Percentiles rank a stretch among this genome's conserved stretches.
phyloP scores from a whole-genome alignment of 2,888 invertebrate genomes.

The Ashinkailepas kermadecensis region DNA sequence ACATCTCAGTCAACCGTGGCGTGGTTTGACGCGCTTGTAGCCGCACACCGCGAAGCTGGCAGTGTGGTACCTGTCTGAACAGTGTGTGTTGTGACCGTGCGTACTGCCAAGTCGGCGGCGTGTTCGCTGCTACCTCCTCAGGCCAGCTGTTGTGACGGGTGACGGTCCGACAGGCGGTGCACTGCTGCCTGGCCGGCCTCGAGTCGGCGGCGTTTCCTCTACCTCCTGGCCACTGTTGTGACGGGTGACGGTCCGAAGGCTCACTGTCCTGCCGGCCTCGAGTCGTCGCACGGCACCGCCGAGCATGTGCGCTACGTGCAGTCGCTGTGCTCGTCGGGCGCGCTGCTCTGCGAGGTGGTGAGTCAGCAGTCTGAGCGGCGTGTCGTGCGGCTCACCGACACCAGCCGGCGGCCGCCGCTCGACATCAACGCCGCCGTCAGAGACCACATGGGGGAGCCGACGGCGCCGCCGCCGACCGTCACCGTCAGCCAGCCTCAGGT shows the following conservation, averaged over 20 bases:
- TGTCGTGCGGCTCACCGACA: background rate
- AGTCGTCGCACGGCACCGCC: background rate
- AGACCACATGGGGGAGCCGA: background rate
- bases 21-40: no score
- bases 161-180: background rate
- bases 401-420: background rate
- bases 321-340: background rate
- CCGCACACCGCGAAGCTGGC: no score
- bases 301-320: background rate
- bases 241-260: no score
- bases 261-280: no score
- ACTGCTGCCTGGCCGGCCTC: background rate
- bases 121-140: no score
- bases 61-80: no score
- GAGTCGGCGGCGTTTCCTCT: no score
- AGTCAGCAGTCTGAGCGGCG: background rate
- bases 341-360: background rate
- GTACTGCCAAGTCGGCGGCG: no score
- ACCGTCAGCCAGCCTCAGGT: background rate
- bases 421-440: background rate
- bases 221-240: no score
- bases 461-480: background rate
- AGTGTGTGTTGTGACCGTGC: no score
- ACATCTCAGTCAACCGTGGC: no score
- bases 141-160: no score